These are phyloP conservation scores for Erannis defoliaria DNA, from an alignment of 2,888 invertebrate genomes.

Conservation along the genomic window DNA sequence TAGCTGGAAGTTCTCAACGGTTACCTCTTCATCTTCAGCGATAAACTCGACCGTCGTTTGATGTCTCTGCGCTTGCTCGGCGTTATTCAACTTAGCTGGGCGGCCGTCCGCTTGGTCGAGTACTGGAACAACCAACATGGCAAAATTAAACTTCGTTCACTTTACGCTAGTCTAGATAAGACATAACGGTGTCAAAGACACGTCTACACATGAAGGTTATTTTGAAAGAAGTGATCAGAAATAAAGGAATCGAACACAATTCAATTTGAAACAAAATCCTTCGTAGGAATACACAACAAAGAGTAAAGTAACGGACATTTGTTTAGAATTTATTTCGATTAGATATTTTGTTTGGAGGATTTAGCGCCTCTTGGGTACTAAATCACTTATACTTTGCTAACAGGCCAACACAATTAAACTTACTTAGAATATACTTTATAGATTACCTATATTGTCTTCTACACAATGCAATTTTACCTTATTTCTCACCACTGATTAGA, in stretches of 20 bases:
- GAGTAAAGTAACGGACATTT: too few relatives aligned
- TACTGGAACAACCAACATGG: slow-evolving; percentile 72
- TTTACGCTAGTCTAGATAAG: slow-evolving; percentile 3
- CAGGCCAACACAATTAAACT: too few relatives aligned
- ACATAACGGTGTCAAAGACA: background rate
- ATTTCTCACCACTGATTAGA: too few relatives aligned
- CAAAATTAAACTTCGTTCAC: background rate
- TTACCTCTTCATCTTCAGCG: slow-evolving; percentile 80
- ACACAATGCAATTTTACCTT: too few relatives aligned
- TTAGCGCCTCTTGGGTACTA: too few relatives aligned
- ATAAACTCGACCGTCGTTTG: slow-evolving; percentile 74
- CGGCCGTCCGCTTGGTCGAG: slow-evolving; percentile 75
- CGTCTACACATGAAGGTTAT: slow-evolving; percentile 1
- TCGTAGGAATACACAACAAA: background rate
- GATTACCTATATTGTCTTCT: too few relatives aligned
- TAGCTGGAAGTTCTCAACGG: background rate
- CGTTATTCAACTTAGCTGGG: slow-evolving; percentile 63
- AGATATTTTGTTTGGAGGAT: too few relatives aligned
- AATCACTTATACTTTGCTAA: too few relatives aligned
- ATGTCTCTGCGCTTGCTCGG: slow-evolving; percentile 70
- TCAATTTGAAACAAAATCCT: background rate
- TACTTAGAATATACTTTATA: too few relatives aligned
- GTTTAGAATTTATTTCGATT: too few relatives aligned
- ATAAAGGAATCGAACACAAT: background rate
- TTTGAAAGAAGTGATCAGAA: background rate